Evolutionary conservation across 2,888 invertebrate species (phyloP).

Genomic region (Drosophila imparisetae): DNA sequence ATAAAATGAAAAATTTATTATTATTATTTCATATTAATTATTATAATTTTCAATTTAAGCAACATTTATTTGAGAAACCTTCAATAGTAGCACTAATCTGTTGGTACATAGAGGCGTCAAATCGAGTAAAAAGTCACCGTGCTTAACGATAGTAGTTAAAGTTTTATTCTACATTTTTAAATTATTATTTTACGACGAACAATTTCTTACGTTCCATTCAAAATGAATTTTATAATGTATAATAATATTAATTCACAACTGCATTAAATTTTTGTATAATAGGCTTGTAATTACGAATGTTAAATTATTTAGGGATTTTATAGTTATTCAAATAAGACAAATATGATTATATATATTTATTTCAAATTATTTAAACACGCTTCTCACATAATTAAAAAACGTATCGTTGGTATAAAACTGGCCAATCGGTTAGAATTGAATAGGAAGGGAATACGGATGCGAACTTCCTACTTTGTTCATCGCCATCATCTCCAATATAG

Average conservation of each 20-base stretch:
- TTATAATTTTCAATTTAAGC: no score
- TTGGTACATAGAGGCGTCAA: no score
- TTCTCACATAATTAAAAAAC: slow-evolving; percentile 10
- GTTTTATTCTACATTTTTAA: no score
- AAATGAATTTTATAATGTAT: not conserved
- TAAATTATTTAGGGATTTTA: not conserved
- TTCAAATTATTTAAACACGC: no score
- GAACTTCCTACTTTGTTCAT: slow-evolving; percentile 84
- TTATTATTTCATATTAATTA: no score
- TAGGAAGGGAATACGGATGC: slow-evolving; percentile 84
- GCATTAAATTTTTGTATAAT: not conserved
- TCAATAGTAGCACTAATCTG: no score
- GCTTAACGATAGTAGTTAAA: no score
- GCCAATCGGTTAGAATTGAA: slow-evolving; percentile 84
- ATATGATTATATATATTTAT: not conserved
- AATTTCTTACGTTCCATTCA: no score
- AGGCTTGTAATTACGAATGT: not conserved
- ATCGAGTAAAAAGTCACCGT: no score
- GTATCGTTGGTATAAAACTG: slow-evolving; percentile 84
- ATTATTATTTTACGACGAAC: no score
- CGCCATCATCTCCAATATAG: slow-evolving; percentile 83
- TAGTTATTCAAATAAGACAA: not conserved
- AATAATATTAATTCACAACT: not conserved
- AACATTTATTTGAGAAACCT: no score
- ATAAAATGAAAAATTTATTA: no score